Evolutionary conservation across 2,113 vertebrate species (phyloP).

Genomic region (Tinamus guttatus): DNA sequence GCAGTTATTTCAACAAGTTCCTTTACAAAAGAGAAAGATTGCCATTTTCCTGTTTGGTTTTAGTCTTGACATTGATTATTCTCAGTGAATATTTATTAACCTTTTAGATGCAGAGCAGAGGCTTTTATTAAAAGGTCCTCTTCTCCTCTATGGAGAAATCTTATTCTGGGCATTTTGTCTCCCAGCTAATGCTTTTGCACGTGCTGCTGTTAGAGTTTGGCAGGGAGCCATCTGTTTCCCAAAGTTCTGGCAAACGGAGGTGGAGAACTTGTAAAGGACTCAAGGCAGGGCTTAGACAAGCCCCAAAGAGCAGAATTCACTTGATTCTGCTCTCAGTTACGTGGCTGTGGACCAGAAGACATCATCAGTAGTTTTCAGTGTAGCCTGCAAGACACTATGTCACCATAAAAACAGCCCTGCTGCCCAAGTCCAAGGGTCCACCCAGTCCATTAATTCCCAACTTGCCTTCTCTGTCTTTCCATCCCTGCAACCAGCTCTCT

Average conservation of each 20-base stretch:
- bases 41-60: slow-evolving; percentile 70
- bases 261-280: not conserved
- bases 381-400: too few species aligned
- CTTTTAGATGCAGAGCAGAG: slow-evolving; percentile 24
- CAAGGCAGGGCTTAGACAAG: not conserved
- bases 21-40: slow-evolving; percentile 63
- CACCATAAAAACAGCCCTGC: not conserved
- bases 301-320: not conserved
- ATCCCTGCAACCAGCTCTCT: not conserved
- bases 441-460: not conserved
- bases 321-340: not conserved
- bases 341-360: not conserved
- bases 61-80: slow-evolving; percentile 39
- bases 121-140: slow-evolving; percentile 4
- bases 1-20: slow-evolving; percentile 70
- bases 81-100: slow-evolving; percentile 52
- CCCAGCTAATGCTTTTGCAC: not conserved
- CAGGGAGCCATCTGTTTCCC: not conserved
- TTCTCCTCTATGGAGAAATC: not conserved
- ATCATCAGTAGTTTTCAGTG: not conserved
- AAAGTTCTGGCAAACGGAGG: not conserved
- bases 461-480: not conserved
- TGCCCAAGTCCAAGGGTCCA: not conserved
- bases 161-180: not conserved
- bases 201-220: not conserved